A percentile compares a stretch with the other conserved stretches of the same genome.
Evolutionary conservation across 2,797 vertebrate species (phyloP).

Genomic region (Sebastes glaucus): DNA sequence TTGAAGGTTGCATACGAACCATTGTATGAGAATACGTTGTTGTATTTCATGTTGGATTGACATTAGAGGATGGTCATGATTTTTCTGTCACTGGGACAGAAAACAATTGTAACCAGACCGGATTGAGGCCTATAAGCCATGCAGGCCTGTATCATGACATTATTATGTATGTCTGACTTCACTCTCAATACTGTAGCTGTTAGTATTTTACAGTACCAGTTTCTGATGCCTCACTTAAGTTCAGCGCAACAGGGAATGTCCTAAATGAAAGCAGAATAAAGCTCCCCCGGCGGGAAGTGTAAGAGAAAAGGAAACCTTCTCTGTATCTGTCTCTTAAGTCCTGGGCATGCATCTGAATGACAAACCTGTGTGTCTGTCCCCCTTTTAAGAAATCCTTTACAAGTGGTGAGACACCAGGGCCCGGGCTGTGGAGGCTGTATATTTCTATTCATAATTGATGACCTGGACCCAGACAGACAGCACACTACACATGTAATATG

Average conservation of each 20-base stretch:
- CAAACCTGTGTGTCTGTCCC: slow-evolving; percentile 87
- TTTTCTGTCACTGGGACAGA: background rate
- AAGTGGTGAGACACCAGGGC: slow-evolving; percentile 85
- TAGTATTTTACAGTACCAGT: slow-evolving; percentile 33
- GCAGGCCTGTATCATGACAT: slow-evolving; percentile 5
- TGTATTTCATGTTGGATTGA: slow-evolving; percentile 28
- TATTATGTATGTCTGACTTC: slow-evolving; percentile 9
- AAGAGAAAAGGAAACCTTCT: slow-evolving; percentile 68
- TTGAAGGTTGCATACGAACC: too few species aligned
- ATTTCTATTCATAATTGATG: slow-evolving; percentile 98
- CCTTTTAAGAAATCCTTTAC: slow-evolving; percentile 87
- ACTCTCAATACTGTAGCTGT: slow-evolving; percentile 8
- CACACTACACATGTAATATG: slow-evolving; percentile 90
- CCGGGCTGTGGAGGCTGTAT: slow-evolving; percentile 86
- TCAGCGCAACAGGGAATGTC: slow-evolving; percentile 48
- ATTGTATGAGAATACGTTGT: too few species aligned
- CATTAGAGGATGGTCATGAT: background rate
- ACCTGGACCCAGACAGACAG: slow-evolving; percentile 87
- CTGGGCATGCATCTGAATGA: slow-evolving; percentile 81
- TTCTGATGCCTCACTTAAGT: slow-evolving; percentile 61
- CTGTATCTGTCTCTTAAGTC: slow-evolving; percentile 70
- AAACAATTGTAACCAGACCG: background rate
- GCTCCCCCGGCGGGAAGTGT: slow-evolving; percentile 61
- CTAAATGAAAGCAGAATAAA: slow-evolving; percentile 65
- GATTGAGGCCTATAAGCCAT: background rate